phyloP scores from a whole-genome alignment of 2,797 vertebrate species.

The Hemitrygon akajei region DNA sequence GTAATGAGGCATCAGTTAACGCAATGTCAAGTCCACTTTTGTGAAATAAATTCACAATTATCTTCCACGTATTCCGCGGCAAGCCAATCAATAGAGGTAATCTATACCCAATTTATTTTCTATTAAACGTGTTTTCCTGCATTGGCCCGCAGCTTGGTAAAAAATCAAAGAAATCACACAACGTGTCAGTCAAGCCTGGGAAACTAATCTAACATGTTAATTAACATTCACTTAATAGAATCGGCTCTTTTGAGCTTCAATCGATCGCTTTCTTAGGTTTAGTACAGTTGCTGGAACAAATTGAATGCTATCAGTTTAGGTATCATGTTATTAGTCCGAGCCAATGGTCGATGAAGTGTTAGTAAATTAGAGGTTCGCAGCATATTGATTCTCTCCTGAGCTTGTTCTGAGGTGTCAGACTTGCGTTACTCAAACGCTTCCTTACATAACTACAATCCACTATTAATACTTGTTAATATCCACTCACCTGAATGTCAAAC shows the following conservation, averaged over 20 bases:
- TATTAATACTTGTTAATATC: constrained; percentile 37
- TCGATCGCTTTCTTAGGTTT: constrained; percentile 77
- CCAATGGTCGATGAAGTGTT: constrained; percentile 60
- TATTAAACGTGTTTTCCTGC: constrained; percentile 34
- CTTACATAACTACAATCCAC: constrained; percentile 27
- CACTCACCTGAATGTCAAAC: constrained; percentile 25
- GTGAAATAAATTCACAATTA: constrained; percentile 36
- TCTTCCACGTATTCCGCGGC: constrained; percentile 39
- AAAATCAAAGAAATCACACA: constrained; percentile 66
- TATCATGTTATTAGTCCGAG: constrained; percentile 59
- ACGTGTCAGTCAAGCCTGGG: constrained; percentile 63
- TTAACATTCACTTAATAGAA: constrained; percentile 76
- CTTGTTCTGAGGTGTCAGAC: constrained; percentile 56
- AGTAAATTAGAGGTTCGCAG: constrained; percentile 54
- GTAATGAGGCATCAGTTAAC: constrained; percentile 40
- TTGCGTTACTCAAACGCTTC: constrained; percentile 42
- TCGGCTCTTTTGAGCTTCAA: constrained; percentile 68
- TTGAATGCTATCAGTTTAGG: constrained; percentile 66
- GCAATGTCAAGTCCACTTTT: constrained; percentile 8
- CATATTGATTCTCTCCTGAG: constrained; percentile 56
- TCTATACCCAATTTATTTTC: constrained; percentile 45
- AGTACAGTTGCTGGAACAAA: constrained; percentile 63
- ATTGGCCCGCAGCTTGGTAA: constrained; percentile 19
- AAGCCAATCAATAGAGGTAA: constrained; percentile 38
- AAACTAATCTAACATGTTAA: constrained; percentile 64